Percentiles rank a stretch among this genome's conserved stretches.
Conservation (phyloP, 1,140 invertebrate genomes). For the Leguminivora glycinivorella region DNA sequence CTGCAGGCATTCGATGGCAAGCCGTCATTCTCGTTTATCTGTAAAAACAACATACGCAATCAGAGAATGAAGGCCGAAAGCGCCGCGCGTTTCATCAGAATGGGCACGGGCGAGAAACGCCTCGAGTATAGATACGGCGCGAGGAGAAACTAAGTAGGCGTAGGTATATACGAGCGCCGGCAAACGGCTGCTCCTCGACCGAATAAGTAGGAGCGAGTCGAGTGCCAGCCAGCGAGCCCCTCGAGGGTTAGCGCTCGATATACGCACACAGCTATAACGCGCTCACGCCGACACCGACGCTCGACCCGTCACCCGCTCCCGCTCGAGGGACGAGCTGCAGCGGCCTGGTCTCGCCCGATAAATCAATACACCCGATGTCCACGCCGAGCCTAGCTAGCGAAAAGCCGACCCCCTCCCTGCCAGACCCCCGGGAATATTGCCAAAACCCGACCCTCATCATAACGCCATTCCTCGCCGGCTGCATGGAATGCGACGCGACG, state of each 20-base stretch:
- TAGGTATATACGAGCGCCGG: slow-evolving; percentile 69
- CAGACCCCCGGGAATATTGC: slow-evolving; percentile 71
- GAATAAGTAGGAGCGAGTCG: slow-evolving; percentile 77
- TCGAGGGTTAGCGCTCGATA: slow-evolving; percentile 76
- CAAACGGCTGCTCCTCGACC: slow-evolving; percentile 70
- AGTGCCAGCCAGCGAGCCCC: slow-evolving; percentile 74
- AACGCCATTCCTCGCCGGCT: slow-evolving; percentile 66
- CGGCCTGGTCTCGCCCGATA: slow-evolving; percentile 74
- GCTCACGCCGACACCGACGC: slow-evolving; percentile 71
- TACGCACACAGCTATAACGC: slow-evolving; percentile 69
- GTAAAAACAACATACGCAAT: slow-evolving; percentile 74
- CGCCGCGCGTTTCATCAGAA: slow-evolving; percentile 70
- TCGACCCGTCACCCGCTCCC: slow-evolving; percentile 43
- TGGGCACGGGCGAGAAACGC: slow-evolving; percentile 66
- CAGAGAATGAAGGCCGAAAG: slow-evolving; percentile 59
- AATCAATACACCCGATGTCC: slow-evolving; percentile 75
- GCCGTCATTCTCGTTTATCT: slow-evolving; percentile 79
- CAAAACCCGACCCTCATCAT: slow-evolving; percentile 68
- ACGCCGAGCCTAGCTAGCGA: slow-evolving; percentile 58
- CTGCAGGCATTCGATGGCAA: slow-evolving; percentile 80
- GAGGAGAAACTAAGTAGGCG: slow-evolving; percentile 74
- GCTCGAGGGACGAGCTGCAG: slow-evolving; percentile 65
- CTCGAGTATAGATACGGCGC: slow-evolving; percentile 66
- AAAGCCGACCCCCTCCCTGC: slow-evolving; percentile 63
- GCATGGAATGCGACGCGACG: slow-evolving; percentile 70